These are phyloP conservation scores for Nebria salina DNA, from an alignment of 2,888 invertebrate species.

Conservation along the genomic window DNA sequence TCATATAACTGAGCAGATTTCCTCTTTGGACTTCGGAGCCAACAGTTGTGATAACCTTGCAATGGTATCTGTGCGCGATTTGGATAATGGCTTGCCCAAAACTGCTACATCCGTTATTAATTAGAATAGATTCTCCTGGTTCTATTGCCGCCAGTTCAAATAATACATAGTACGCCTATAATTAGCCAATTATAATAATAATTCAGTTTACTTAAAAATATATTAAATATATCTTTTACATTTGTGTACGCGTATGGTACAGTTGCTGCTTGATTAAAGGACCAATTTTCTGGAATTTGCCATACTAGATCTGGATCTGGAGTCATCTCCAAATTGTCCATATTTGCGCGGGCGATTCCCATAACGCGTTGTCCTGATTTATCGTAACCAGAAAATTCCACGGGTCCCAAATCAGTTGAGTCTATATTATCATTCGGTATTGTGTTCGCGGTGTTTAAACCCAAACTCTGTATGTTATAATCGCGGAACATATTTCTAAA, in stretches of 20 bases:
- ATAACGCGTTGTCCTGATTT: conserved; percentile 70
- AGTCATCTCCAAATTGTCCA: conserved; percentile 55
- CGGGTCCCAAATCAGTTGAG: conserved; percentile 57
- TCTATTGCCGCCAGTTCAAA: conserved; percentile 59
- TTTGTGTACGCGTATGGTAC: conserved; percentile 80
- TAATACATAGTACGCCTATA: conserved; percentile 61
- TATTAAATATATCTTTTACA: conserved; percentile 47
- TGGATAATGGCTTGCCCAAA: conserved; percentile 77
- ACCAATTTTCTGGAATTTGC: conserved; percentile 78
- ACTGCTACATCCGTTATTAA: conserved; percentile 70
- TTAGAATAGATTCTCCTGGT: conserved; percentile 64
- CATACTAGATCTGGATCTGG: conserved; percentile 66
- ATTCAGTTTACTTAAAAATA: neutral
- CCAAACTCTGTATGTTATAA: conserved; percentile 14
- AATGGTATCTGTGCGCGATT: conserved; percentile 69
- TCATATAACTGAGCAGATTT: conserved; percentile 50
- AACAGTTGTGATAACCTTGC: conserved; percentile 72
- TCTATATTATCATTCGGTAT: conserved; percentile 48
- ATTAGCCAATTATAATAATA: neutral
- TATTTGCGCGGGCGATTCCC: conserved; percentile 68
- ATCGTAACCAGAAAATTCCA: conserved; percentile 58
- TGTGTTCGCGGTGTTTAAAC: conserved; percentile 5
- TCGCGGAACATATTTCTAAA: neutral
- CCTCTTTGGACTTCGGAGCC: conserved; percentile 62
- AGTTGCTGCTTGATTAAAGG: conserved; percentile 78